Conservation (phyloP, 2,113 vertebrate genomes). For the Python bivittatus region DNA sequence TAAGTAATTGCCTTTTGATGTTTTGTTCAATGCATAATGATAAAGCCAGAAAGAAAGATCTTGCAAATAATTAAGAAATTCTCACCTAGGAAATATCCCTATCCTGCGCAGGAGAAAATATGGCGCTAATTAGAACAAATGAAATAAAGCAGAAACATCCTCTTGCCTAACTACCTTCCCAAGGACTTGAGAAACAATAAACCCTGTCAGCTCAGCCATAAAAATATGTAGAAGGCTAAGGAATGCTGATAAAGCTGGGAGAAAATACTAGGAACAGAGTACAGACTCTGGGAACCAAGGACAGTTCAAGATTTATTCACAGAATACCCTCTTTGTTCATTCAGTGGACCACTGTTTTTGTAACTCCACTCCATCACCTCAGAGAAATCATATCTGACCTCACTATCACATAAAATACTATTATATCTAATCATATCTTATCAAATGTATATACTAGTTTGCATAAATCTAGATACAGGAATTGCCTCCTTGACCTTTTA, state of each 20-base stretch:
- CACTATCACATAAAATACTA: neutral
- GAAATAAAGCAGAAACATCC: neutral
- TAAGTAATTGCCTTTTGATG: neutral
- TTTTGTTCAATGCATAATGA: neutral
- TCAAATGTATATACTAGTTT: neutral
- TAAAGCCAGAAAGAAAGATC: neutral
- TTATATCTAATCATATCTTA: neutral
- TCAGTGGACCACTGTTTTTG: neutral
- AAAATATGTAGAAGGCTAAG: neutral
- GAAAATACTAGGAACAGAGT: neutral
- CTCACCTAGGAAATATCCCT: neutral
- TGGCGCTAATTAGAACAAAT: neutral
- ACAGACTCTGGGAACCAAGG: neutral
- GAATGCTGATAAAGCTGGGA: neutral
- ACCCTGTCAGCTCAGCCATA: neutral
- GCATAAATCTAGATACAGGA: neutral
- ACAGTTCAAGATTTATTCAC: neutral
- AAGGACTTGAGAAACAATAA: neutral
- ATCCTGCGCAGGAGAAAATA: neutral
- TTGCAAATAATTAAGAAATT: neutral
- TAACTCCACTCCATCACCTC: neutral
- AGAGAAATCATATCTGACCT: neutral
- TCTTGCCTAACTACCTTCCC: neutral
- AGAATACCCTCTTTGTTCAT: neutral
- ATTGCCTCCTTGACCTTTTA: neutral